Percentiles rank a stretch among this genome's conserved stretches.
These are phyloP conservation scores for Cephus pygmeus DNA, from an alignment of 2,888 invertebrate species.

Conservation along the genomic window DNA sequence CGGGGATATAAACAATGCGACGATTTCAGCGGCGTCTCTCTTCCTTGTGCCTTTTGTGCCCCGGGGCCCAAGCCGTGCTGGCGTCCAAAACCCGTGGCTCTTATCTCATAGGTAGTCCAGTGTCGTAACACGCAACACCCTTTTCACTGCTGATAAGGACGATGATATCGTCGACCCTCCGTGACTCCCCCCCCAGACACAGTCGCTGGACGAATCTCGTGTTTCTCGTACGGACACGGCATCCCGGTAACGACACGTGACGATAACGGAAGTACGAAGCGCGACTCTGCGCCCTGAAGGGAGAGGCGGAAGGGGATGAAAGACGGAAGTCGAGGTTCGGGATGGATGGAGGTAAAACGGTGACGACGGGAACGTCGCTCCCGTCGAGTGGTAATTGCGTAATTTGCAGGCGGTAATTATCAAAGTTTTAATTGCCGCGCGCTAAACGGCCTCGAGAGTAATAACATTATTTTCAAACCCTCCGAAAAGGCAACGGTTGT, in stretches of 20 bases:
- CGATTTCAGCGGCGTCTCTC: too few relatives aligned
- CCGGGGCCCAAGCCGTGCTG: too few relatives aligned
- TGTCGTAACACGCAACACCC: background rate
- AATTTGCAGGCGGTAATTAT: slow-evolving; percentile 57
- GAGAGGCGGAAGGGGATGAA: slow-evolving; percentile 22
- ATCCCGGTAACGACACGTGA: background rate
- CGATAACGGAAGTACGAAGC: background rate
- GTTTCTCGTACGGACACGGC: slow-evolving; percentile 4
- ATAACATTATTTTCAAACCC: slow-evolving; percentile 49
- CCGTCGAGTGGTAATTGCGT: slow-evolving; percentile 42
- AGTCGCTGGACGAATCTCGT: background rate
- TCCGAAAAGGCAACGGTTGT: background rate
- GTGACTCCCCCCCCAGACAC: slow-evolving; percentile 19
- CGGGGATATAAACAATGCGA: too few relatives aligned
- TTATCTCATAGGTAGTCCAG: too few relatives aligned
- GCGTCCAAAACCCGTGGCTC: too few relatives aligned
- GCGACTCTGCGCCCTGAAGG: background rate
- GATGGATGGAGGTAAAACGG: too few relatives aligned
- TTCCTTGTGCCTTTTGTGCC: too few relatives aligned
- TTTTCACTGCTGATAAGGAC: slow-evolving; percentile 46
- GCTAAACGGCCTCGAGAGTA: slow-evolving; percentile 48
- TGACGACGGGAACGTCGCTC: background rate
- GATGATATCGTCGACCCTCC: slow-evolving; percentile 53
- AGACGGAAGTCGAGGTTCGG: slow-evolving; percentile 20
- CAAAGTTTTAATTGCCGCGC: slow-evolving; percentile 60